Conservation (phyloP, 2,113 vertebrate species). For the Ornithorhynchus anatinus region DNA sequence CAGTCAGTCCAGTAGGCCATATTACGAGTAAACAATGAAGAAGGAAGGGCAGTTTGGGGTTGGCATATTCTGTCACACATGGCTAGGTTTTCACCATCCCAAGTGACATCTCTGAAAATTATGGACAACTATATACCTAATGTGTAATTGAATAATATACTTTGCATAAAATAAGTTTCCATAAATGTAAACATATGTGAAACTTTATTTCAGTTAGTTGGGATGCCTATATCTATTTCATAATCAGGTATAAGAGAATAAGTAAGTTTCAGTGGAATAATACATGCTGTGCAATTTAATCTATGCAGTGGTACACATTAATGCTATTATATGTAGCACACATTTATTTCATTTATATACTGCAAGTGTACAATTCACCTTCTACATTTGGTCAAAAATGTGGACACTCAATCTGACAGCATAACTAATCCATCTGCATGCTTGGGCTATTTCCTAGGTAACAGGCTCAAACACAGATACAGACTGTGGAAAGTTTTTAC, state of each 20-base stretch:
- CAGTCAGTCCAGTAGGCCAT: too few species aligned
- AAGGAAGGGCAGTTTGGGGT: too few species aligned
- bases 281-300: conserved; percentile 34
- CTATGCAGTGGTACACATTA: conserved; percentile 22
- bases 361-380: neutral
- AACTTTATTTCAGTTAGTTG: neutral
- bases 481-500: neutral
- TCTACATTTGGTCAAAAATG: conserved; percentile 21
- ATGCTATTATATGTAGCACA: neutral
- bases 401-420: conserved; percentile 17
- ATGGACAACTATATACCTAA: too few species aligned
- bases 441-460: conserved; percentile 16
- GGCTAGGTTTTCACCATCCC: too few species aligned
- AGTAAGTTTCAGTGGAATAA: neutral
- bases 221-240: neutral
- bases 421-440: conserved; percentile 47
- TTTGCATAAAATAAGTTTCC: too few species aligned
- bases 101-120: too few species aligned
- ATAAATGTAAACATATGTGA: too few species aligned
- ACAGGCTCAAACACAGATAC: conserved; percentile 3
- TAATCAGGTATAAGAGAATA: neutral
- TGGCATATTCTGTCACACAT: too few species aligned
- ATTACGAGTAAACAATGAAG: too few species aligned
- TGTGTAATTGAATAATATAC: too few species aligned
- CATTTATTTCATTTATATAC: conserved; percentile 12